Evolutionary conservation across 1,140 invertebrate species (phyloP), one percentile per base, ranked within the genome.

Genomic region (Delia radicum): DNA sequence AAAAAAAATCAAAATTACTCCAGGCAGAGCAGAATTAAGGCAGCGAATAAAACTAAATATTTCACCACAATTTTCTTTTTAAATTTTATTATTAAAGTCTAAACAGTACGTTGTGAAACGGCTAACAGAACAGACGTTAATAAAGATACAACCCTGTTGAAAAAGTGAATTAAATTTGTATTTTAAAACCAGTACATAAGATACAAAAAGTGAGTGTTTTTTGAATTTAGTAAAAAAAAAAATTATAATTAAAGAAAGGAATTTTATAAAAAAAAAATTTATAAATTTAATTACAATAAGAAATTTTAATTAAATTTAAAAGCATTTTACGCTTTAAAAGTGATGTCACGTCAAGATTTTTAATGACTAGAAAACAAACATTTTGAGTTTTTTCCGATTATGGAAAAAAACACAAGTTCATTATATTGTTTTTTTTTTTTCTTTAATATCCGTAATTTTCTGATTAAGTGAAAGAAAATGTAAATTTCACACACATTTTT

Each of bases 31-130:
- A 67, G 15, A 27, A 67, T 15, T 15, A 42, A 5, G 6, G 12
- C 3, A 28, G 2, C 7, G n/a, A 73, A 73, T 33, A 73, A 48
- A 48, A 48, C 48, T 12, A 10, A 42, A 48, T 18, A 29, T 55
- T 55, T 55, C 48, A 55, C 48, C 48, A 55, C 48, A 55, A 55
- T 55, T 55, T 55, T 55, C 48, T n/a, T 55, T 55, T 55, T 55
- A 18, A 18, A 55, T 55, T 55, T 24, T 18, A 33, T 29, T 10
- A 29, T 18, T n/a, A 24, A n/a, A 67, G 13, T 15, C 6, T 4
- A 27, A 28, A 61, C 72, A 73, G 72, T 73, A 37, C 72, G 72
- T 73, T 73, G 37, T 31, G 13, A 73, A 73, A 48, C 72, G 72
- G 48, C 72, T 28, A 73, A 73, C 42, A 28, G 72, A 37, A 21